These are phyloP conservation scores for Haliclona indistincta DNA, from an alignment of 37 sponge, comb jelly and placozoan species.

Conservation along the genomic window DNA sequence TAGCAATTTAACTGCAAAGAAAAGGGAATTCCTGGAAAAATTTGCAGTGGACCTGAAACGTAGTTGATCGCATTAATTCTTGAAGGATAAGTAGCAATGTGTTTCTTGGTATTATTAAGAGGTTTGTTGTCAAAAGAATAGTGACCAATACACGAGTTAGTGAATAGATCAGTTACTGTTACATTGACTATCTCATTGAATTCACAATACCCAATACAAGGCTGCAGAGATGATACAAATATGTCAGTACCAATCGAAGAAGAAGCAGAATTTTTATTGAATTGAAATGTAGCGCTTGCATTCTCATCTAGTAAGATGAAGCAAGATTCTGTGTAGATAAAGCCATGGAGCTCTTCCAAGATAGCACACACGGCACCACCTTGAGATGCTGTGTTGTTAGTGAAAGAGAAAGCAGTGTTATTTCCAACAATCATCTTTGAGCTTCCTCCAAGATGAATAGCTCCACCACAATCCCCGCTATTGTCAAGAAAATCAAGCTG, in stretches of 20 bases:
- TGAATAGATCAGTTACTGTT: not conserved
- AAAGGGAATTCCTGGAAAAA: not conserved
- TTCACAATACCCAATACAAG: not conserved
- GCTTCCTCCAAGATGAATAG: not conserved
- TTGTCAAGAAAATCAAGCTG: not conserved
- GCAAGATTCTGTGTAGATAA: not conserved
- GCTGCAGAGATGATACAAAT: not conserved
- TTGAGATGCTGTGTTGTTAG: not conserved
- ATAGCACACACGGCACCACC: not conserved
- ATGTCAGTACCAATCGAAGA: not conserved
- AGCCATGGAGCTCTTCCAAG: no score
- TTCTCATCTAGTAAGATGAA: not conserved
- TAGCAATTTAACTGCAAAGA: not conserved
- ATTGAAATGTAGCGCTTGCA: not conserved
- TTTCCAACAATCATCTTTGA: not conserved
- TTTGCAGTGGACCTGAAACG: not conserved
- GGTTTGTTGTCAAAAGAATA: no score
- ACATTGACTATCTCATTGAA: no score
- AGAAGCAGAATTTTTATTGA: not conserved
- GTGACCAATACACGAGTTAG: not conserved
- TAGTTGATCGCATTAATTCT: not conserved
- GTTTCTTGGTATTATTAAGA: no score
- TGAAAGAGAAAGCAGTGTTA: not conserved
- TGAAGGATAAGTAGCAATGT: slow-evolving; percentile 1
- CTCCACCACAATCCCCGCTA: not conserved